phyloP scores from a whole-genome alignment of 2,888 invertebrate species.

The Tinea trinotella region DNA sequence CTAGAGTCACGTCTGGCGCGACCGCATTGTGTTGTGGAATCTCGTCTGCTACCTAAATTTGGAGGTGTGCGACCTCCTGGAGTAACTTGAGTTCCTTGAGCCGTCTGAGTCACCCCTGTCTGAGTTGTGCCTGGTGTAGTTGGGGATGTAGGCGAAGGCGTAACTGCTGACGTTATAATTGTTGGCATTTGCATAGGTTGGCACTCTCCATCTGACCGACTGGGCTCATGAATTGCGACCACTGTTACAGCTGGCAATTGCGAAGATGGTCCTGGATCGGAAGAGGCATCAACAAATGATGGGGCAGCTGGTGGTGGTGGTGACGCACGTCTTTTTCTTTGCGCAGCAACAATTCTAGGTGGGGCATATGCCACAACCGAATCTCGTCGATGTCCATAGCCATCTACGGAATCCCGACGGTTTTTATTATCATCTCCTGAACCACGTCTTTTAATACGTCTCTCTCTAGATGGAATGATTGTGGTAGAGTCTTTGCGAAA shows the following conservation, averaged over 20 bases:
- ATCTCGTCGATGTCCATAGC: constrained; percentile 78
- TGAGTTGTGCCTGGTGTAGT: constrained; percentile 52
- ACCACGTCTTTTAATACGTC: constrained; percentile 70
- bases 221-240: constrained; percentile 59
- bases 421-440: constrained; percentile 73
- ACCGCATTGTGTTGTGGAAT: constrained; percentile 89
- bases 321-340: constrained; percentile 68
- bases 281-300: constrained; percentile 72
- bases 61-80: constrained; percentile 55
- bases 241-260: constrained; percentile 60
- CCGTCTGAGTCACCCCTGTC: constrained; percentile 36
- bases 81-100: constrained; percentile 35
- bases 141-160: constrained; percentile 86
- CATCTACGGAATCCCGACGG: constrained; percentile 78
- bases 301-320: constrained; percentile 57
- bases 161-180: constrained; percentile 86
- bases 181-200: constrained; percentile 80
- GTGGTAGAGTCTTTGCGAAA: constrained; percentile 77
- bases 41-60: constrained; percentile 75
- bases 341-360: constrained; percentile 75
- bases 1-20: constrained; percentile 77
- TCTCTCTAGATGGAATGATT: constrained; percentile 56
- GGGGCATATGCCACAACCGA: constrained; percentile 74
- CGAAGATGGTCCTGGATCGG: constrained; percentile 76
- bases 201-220: constrained; percentile 74